phyloP scores from a whole-genome alignment of 1,140 invertebrate genomes.

The Camponotus vicinus region DNA sequence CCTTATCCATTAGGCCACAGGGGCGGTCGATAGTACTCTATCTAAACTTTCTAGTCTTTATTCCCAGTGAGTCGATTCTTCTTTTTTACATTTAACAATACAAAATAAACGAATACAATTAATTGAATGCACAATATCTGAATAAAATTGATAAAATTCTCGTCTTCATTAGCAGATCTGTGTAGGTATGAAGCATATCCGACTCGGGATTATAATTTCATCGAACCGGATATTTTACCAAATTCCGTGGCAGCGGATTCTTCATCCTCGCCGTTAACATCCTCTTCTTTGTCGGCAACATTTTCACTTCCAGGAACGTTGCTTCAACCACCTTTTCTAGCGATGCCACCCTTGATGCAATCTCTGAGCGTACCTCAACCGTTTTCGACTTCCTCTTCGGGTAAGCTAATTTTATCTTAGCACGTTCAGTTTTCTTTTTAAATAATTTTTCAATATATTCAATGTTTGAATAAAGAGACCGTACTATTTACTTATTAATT shows the following conservation, averaged over 20 bases:
- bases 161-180: constrained; percentile 62
- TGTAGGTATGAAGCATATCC: constrained; percentile 71
- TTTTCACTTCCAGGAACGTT: constrained; percentile 71
- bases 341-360: constrained; percentile 72
- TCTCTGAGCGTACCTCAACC: constrained; percentile 70
- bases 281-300: constrained; percentile 64
- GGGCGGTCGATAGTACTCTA: constrained; percentile 55
- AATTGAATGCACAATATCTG: not conserved
- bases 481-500: not conserved
- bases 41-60: not conserved
- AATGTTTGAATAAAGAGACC: not conserved
- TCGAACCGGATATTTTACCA: constrained; percentile 59
- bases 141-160: not conserved
- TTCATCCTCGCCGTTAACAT: constrained; percentile 62
- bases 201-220: constrained; percentile 64
- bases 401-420: constrained; percentile 31
- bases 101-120: not conserved
- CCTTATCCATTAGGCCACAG: constrained; percentile 85
- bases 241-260: constrained; percentile 57
- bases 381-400: constrained; percentile 54
- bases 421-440: not conserved
- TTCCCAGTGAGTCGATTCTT: not conserved
- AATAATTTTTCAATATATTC: not conserved
- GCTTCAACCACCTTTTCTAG: constrained; percentile 69
- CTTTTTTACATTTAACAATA: not conserved